Evolutionary conservation across 2,797 vertebrate species (phyloP).

Genomic region (Chelmon rostratus): DNA sequence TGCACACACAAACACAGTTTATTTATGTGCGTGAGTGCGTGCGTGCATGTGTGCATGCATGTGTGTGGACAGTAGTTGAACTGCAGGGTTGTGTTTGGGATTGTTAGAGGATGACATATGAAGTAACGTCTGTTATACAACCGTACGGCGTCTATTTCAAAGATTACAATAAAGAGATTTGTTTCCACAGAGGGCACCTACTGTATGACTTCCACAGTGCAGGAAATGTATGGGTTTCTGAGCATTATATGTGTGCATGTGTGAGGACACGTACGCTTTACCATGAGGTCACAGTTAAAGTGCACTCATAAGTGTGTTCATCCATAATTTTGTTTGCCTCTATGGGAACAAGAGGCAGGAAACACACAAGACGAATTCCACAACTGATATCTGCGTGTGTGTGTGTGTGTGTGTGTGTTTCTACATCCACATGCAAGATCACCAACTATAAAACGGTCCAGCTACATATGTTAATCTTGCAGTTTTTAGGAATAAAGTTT

Average conservation of each 20-base stretch:
- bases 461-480: background rate
- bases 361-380: conserved; percentile 44
- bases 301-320: conserved; percentile 48
- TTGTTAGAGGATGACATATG: conserved; percentile 30
- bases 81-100: conserved; percentile 23
- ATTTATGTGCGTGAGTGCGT: too few species aligned
- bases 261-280: conserved; percentile 29
- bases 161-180: conserved; percentile 4
- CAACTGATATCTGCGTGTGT: background rate
- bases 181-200: conserved; percentile 20
- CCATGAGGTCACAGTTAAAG: conserved; percentile 45
- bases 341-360: conserved; percentile 54
- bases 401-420: background rate
- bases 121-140: conserved; percentile 20
- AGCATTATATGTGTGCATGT: conserved; percentile 16
- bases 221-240: background rate
- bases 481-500: background rate
- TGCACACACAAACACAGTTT: conserved; percentile 17
- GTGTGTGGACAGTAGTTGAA: conserved; percentile 16
- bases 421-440: too few species aligned
- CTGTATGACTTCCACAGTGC: background rate
- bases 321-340: conserved; percentile 50
- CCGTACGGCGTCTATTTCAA: background rate
- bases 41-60: conserved; percentile 15
- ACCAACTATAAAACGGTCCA: too few species aligned